Percentiles rank a stretch among this genome's conserved stretches.
phyloP scores from a whole-genome alignment of 2,888 invertebrate genomes.

The Lottia gigantea region DNA sequence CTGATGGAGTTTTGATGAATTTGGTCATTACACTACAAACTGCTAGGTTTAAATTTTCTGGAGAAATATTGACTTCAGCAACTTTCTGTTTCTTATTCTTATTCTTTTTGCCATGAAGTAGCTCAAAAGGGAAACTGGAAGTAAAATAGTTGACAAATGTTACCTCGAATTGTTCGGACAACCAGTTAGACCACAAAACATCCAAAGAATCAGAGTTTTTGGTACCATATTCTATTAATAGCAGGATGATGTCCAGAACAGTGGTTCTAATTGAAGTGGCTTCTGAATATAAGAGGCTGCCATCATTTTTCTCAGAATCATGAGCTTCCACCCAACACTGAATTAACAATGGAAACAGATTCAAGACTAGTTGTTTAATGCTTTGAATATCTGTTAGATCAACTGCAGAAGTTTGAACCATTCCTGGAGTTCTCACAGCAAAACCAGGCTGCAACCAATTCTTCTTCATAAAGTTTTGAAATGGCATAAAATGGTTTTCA shows the following conservation, averaged over 20 bases:
- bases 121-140: conserved; percentile 9
- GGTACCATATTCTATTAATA: background rate
- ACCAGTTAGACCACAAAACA: background rate
- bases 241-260: background rate
- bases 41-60: conserved; percentile 46
- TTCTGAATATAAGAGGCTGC: background rate
- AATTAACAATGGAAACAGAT: conserved; percentile 81
- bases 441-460: conserved; percentile 36
- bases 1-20: conserved; percentile 29
- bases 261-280: background rate
- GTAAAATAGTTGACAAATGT: conserved; percentile 12
- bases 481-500: conserved; percentile 18
- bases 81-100: conserved; percentile 15
- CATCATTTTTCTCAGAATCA: conserved; percentile 29
- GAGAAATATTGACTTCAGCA: conserved; percentile 22
- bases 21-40: conserved; percentile 56
- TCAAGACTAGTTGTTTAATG: conserved; percentile 76
- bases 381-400: conserved; percentile 34
- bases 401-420: background rate
- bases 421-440: conserved; percentile 17
- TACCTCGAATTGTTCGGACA: background rate
- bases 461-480: conserved; percentile 23
- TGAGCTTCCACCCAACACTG: conserved; percentile 85
- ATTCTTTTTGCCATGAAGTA: background rate
- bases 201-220: background rate